Percentiles rank a stretch among this genome's conserved stretches.
Evolutionary conservation across 37 sponge, comb jelly and placozoan species (phyloP).

Genomic region (Halisarca cf. caerulea): DNA sequence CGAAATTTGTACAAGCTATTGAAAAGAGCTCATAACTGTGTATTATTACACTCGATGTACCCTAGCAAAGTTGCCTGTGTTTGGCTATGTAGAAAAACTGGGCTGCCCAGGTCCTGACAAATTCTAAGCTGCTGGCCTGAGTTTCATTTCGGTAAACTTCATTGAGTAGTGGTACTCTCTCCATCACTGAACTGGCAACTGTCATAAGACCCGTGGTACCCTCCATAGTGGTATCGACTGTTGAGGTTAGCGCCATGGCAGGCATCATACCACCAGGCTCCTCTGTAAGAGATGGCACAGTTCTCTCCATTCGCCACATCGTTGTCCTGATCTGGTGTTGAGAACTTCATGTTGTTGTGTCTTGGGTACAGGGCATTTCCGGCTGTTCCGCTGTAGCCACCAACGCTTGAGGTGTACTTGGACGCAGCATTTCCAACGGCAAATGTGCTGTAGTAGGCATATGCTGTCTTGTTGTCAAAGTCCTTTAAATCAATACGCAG

Average conservation of each 20-base stretch:
- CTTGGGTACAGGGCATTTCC: conserved; percentile 4
- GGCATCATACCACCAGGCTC: conserved; percentile 34
- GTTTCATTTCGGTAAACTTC: background rate
- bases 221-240: background rate
- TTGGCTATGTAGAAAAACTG: too few relatives aligned
- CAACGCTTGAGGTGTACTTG: conserved; percentile 25
- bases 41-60: too few relatives aligned
- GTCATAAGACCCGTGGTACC: background rate
- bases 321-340: conserved; percentile 35
- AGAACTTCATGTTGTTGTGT: background rate
- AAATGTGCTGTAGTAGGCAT: conserved; percentile 24
- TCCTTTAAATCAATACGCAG: conserved; percentile 14
- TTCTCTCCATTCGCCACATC: background rate
- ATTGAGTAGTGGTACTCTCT: background rate
- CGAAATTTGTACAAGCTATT: too few relatives aligned
- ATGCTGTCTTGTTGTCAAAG: background rate
- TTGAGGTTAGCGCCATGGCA: conserved; percentile 29
- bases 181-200: too few relatives aligned
- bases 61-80: too few relatives aligned
- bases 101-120: too few relatives aligned
- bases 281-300: conserved; percentile 29
- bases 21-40: too few relatives aligned
- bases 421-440: conserved; percentile 17
- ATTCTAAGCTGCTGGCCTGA: background rate
- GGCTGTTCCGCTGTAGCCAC: conserved; percentile 34